phyloP scores from a whole-genome alignment of 1,140 invertebrate species.

The Colletes latitarsis region DNA sequence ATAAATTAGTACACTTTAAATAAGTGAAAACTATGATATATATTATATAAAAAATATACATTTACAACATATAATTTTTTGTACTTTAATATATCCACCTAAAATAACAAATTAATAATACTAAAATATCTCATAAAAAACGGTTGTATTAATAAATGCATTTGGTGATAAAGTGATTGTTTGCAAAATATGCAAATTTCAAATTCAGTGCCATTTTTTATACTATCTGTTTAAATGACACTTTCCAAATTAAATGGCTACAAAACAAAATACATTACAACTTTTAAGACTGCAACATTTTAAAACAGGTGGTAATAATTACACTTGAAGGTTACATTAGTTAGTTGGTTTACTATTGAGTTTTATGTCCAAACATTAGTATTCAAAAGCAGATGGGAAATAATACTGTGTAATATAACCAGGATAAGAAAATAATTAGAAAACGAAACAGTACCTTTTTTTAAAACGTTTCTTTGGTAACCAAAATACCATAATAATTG shows the following conservation, averaged over 20 bases:
- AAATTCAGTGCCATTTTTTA: not conserved
- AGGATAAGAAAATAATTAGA: constrained; percentile 14
- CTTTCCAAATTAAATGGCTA: not conserved
- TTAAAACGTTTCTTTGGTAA: constrained; percentile 69
- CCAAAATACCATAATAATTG: constrained; percentile 69
- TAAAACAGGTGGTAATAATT: constrained; percentile 11
- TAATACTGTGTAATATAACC: not conserved
- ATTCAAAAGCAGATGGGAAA: not conserved
- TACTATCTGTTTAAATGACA: not conserved
- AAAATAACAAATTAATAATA: not conserved
- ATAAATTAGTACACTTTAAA: not conserved
- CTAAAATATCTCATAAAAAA: not conserved
- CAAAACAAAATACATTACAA: not conserved
- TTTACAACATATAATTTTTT: not conserved
- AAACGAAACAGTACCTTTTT: constrained; percentile 69
- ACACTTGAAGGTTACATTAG: not conserved
- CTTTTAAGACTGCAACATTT: not conserved
- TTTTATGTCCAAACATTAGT: constrained; percentile 9
- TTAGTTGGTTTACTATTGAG: not conserved
- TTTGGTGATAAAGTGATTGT: not conserved
- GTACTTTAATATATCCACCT: not conserved
- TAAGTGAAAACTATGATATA: not conserved
- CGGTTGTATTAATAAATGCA: too few species aligned
- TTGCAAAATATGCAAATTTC: not conserved
- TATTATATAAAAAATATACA: not conserved